Conservation (phyloP, 2,797 vertebrate genomes). For the Phaenicophaeus curvirostris region DNA sequence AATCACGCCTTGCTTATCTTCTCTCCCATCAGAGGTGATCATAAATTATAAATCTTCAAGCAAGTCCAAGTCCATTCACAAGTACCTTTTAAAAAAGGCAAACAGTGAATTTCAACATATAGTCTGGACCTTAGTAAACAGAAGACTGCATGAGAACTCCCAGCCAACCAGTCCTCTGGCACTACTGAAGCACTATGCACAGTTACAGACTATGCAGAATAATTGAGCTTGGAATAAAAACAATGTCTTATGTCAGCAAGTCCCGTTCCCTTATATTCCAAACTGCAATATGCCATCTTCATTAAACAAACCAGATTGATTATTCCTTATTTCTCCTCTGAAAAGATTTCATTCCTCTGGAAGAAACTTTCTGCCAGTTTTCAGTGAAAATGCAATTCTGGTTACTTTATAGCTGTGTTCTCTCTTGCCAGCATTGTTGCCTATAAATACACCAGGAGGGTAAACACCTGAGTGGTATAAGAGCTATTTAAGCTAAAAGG, state of each 20-base stretch:
- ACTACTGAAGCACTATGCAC: not conserved
- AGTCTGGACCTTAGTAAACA: not conserved
- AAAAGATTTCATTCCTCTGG: not conserved
- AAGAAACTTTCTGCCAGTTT: not conserved
- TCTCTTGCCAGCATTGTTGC: not conserved
- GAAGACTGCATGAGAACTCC: not conserved
- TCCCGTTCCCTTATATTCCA: not conserved
- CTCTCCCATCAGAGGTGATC: not conserved
- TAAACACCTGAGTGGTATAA: not conserved
- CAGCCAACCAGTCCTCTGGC: not conserved
- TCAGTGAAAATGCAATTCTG: not conserved
- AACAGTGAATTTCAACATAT: not conserved
- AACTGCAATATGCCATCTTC: not conserved
- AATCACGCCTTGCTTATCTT: not conserved
- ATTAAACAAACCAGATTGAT: not conserved
- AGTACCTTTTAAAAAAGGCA: not conserved
- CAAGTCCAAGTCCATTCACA: not conserved
- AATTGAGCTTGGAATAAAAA: not conserved
- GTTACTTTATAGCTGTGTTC: not conserved
- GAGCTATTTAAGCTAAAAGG: not conserved
- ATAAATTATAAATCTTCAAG: not conserved
- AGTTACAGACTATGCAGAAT: not conserved
- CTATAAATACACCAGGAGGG: not conserved
- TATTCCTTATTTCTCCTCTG: not conserved
- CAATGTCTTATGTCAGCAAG: not conserved